phyloP scores from a whole-genome alignment of 2,797 vertebrate species.

The Thunnus albacares region DNA sequence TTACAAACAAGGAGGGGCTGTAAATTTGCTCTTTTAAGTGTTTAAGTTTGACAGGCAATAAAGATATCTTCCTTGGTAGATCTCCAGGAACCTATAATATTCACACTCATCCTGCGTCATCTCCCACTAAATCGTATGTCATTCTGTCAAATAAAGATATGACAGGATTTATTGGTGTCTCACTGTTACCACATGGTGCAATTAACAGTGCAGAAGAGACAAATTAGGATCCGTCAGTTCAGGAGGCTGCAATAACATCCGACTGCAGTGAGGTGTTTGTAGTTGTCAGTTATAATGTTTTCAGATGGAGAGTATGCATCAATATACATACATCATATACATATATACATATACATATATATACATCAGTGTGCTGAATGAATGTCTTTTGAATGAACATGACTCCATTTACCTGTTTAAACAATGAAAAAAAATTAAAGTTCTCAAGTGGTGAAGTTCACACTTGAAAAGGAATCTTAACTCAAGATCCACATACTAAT shows the following conservation, averaged over 20 bases:
- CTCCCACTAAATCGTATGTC: not conserved
- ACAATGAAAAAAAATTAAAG: too few species aligned
- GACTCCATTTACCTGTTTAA: too few species aligned
- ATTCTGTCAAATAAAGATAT: slow-evolving; percentile 36
- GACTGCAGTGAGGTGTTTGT: not conserved
- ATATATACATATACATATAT: too few species aligned
- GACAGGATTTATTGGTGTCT: slow-evolving; percentile 38
- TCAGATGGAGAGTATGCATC: not conserved
- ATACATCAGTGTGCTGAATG: not conserved
- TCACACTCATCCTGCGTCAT: slow-evolving; percentile 37
- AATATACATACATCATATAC: too few species aligned
- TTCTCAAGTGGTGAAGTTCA: too few species aligned
- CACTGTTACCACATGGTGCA: slow-evolving; percentile 6
- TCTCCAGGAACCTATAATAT: slow-evolving; percentile 41
- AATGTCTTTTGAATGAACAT: not conserved
- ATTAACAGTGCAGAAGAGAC: not conserved
- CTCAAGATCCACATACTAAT: too few species aligned
- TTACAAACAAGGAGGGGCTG: slow-evolving; percentile 32
- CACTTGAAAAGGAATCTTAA: too few species aligned
- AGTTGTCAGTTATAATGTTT: not conserved
- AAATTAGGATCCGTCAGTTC: not conserved
- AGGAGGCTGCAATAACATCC: not conserved
- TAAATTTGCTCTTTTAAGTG: slow-evolving; percentile 41
- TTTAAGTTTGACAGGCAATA: slow-evolving; percentile 58
- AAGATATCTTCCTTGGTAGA: slow-evolving; percentile 61